Evolutionary conservation across 2,797 vertebrate genomes (phyloP).

Genomic region (Arctocebus calabarensis): DNA sequence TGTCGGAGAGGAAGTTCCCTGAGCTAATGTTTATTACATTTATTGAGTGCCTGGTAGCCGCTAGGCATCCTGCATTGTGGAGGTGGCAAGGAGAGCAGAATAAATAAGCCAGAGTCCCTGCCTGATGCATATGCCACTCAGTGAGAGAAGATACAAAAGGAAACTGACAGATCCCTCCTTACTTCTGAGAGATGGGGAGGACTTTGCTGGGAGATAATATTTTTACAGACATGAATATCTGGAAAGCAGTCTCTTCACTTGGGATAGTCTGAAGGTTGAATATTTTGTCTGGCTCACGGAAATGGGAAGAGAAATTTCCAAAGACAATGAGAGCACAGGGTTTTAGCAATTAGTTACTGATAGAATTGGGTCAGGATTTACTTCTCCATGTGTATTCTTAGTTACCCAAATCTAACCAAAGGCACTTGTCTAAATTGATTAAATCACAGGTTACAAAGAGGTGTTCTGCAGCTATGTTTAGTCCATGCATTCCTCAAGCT

Average conservation of each 20-base stretch:
- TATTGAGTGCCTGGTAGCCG: background rate
- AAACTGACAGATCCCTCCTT: background rate
- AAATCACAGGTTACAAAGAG: constrained; percentile 14
- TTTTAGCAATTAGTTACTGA: constrained; percentile 31
- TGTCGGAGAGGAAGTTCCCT: background rate
- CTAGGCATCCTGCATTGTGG: background rate
- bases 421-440: constrained; percentile 60
- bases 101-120: background rate
- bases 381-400: background rate
- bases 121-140: background rate
- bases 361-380: constrained; percentile 54
- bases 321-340: background rate
- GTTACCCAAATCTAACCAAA: constrained; percentile 36
- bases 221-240: background rate
- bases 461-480: constrained; percentile 30
- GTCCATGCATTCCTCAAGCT: background rate
- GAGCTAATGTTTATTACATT: background rate
- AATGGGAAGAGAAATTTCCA: background rate
- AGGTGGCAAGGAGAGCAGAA: background rate
- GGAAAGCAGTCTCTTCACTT: background rate
- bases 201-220: background rate
- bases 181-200: background rate
- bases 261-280: background rate
- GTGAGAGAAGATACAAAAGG: background rate
- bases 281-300: background rate